A percentile compares a stretch with the other conserved stretches of the same genome.
phyloP scores from a whole-genome alignment of 2,888 invertebrate genomes.

The Metacarcinus magister region DNA sequence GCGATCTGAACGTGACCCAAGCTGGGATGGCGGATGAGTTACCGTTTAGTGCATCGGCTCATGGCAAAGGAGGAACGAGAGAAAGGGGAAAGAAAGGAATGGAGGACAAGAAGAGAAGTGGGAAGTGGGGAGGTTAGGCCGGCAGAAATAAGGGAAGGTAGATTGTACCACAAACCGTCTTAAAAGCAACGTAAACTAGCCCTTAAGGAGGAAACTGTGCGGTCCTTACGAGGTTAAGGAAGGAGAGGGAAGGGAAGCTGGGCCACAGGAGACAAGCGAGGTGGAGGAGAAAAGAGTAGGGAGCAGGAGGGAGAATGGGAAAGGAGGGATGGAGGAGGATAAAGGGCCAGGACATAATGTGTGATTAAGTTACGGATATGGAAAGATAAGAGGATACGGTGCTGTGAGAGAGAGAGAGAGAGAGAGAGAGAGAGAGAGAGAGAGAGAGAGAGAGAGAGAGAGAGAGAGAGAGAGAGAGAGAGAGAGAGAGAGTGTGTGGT shows the following conservation, averaged over 20 bases:
- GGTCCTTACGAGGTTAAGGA: neutral
- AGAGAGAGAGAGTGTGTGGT: too few species aligned
- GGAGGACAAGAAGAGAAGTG: neutral
- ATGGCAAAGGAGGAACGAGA: neutral
- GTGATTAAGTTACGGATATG: neutral
- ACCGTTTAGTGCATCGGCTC: neutral
- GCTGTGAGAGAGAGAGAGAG: neutral
- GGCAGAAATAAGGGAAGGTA: neutral
- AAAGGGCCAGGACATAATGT: slow-evolving; percentile 10
- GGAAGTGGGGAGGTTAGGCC: neutral
- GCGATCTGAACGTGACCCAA: neutral
- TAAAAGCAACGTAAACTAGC: slow-evolving; percentile 31
- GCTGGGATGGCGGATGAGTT: neutral
- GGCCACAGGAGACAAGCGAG: neutral
- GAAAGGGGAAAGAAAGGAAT: neutral
- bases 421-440: slow-evolving; percentile 42
- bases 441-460: slow-evolving; percentile 26
- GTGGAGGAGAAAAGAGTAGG: slow-evolving; percentile 81
- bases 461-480: slow-evolving; percentile 7
- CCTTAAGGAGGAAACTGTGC: slow-evolving; percentile 21
- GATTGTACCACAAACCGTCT: slow-evolving; percentile 6
- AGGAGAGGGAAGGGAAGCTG: neutral
- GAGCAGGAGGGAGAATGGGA: neutral
- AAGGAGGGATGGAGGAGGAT: neutral
- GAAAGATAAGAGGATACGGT: slow-evolving; percentile 28